Evolutionary conservation across 2,888 invertebrate genomes (phyloP).

Genomic region (Eucera pruinosa): DNA sequence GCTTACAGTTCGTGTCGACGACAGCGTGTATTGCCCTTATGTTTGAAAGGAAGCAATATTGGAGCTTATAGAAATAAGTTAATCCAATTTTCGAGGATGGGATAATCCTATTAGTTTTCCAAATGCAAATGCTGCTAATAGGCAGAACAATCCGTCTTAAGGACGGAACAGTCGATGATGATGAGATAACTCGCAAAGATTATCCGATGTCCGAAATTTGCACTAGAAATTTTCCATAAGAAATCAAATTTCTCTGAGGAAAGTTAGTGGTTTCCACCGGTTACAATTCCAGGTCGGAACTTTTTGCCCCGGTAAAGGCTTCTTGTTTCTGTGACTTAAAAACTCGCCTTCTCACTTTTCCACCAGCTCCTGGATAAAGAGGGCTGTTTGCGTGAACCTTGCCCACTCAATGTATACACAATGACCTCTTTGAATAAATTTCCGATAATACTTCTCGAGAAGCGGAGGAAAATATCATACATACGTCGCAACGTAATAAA

Average conservation of each 20-base stretch:
- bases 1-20: too few species aligned
- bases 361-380: background rate
- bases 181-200: background rate
- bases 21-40: too few species aligned
- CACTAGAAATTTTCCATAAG: too few species aligned
- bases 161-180: too few species aligned
- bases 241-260: background rate
- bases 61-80: too few species aligned
- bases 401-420: conserved; percentile 17
- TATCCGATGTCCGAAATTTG: too few species aligned
- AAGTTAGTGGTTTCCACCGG: conserved; percentile 12
- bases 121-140: too few species aligned
- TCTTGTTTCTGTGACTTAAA: conserved; percentile 29
- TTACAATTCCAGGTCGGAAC: conserved; percentile 4
- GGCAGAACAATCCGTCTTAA: too few species aligned
- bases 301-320: conserved; percentile 6
- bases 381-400: conserved; percentile 9
- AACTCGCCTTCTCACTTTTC: conserved; percentile 15
- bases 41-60: too few species aligned
- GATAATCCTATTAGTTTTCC: too few species aligned
- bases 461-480: background rate
- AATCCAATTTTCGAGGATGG: too few species aligned
- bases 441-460: conserved; percentile 6
- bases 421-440: conserved; percentile 24
- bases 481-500: background rate